A percentile compares a stretch with the other conserved stretches of the same genome.
phyloP scores from a whole-genome alignment of 2,113 vertebrate species.

The Tupaia tana region DNA sequence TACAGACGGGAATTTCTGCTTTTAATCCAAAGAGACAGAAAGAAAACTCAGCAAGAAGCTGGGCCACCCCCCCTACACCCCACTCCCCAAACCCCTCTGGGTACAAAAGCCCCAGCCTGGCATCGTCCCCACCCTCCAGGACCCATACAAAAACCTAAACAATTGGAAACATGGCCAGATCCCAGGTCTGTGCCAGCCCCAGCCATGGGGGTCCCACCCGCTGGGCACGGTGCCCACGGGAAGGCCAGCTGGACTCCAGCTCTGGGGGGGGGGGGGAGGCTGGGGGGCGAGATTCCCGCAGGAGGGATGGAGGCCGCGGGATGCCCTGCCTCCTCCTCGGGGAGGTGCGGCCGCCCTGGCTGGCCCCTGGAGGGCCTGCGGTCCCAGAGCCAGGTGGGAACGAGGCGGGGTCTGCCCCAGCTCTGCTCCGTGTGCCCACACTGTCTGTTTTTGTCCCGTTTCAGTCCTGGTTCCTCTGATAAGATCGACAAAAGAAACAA shows the following conservation, averaged over 20 bases:
- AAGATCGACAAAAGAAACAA: slow-evolving; percentile 86
- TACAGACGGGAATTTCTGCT: slow-evolving; percentile 75
- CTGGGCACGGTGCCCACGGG: slow-evolving; percentile 72
- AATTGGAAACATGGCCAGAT: slow-evolving; percentile 77
- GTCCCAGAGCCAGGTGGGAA: background rate
- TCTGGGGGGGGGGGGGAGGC: background rate
- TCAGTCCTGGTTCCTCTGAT: slow-evolving; percentile 98
- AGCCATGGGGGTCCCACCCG: slow-evolving; percentile 76
- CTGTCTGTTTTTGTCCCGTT: slow-evolving; percentile 73
- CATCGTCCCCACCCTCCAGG: slow-evolving; percentile 61
- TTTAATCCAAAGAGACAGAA: slow-evolving; percentile 79
- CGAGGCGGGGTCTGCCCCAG: background rate
- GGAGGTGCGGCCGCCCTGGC: background rate
- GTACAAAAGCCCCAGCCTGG: slow-evolving; percentile 72
- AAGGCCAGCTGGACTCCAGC: slow-evolving; percentile 77
- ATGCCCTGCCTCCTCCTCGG: background rate
- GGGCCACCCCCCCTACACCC: slow-evolving; percentile 56
- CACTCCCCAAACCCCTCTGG: slow-evolving; percentile 58
- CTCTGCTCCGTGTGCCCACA: slow-evolving; percentile 19
- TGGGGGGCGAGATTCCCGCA: slow-evolving; percentile 38
- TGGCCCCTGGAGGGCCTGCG: background rate
- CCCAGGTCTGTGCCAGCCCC: slow-evolving; percentile 73
- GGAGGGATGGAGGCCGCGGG: background rate
- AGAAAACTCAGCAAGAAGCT: slow-evolving; percentile 78
- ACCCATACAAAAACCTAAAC: slow-evolving; percentile 73